A percentile compares a stretch with the other conserved stretches of the same genome.
Evolutionary conservation across 2,797 vertebrate genomes (phyloP).

Genomic region (Onychomys torridus): DNA sequence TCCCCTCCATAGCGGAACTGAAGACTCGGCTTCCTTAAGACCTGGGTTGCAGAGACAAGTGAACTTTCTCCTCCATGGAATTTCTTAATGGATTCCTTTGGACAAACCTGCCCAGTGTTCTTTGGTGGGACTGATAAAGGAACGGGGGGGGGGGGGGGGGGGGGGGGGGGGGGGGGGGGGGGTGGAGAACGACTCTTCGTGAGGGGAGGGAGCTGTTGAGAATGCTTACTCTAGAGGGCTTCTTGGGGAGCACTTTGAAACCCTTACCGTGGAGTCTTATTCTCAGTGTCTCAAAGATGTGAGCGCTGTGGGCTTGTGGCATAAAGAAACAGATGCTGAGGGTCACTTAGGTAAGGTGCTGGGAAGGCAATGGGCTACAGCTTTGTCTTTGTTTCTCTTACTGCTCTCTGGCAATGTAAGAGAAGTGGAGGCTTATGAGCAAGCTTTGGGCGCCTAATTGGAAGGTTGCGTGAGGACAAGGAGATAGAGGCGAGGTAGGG

Average conservation of each 20-base stretch:
- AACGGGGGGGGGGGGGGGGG: background rate
- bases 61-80: background rate
- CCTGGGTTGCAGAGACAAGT: conserved; percentile 30
- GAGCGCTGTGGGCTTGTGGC: background rate
- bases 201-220: background rate
- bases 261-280: background rate
- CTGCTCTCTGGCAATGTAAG: conserved; percentile 48
- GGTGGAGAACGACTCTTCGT: background rate
- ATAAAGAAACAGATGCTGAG: background rate
- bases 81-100: conserved; percentile 57
- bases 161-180: background rate
- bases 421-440: conserved; percentile 38
- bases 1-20: background rate
- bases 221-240: background rate
- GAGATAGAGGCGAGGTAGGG: conserved; percentile 68
- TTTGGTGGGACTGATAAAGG: background rate
- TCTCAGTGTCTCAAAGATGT: conserved; percentile 7
- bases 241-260: conserved; percentile 10
- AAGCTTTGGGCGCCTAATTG: conserved; percentile 51
- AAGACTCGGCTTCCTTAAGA: background rate
- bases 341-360: conserved; percentile 13
- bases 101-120: background rate
- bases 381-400: background rate
- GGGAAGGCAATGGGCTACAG: background rate
- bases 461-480: conserved; percentile 59